Conservation (phyloP, 2,888 invertebrate genomes). For the Lepidonotus clava region DNA sequence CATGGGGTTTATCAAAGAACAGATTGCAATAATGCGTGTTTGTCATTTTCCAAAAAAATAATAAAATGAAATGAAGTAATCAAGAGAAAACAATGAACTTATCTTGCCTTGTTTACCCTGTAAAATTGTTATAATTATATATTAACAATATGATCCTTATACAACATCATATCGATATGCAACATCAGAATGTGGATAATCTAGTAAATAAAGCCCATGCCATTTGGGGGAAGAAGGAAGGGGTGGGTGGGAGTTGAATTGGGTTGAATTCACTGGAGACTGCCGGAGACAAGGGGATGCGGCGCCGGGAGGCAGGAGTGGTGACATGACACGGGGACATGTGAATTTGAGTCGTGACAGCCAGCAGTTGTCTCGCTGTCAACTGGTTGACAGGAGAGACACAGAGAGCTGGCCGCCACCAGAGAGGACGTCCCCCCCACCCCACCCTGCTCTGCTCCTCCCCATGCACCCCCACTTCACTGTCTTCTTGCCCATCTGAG, state of each 20-base stretch:
- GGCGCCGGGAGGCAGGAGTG: background rate
- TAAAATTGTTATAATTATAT: too few species aligned
- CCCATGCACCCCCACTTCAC: background rate
- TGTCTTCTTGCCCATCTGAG: constrained; percentile 1
- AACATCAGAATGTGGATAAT: too few species aligned
- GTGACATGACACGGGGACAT: constrained; percentile 38
- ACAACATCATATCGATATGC: too few species aligned
- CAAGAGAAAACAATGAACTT: too few species aligned
- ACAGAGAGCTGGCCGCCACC: constrained; percentile 10
- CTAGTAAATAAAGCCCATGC: too few species aligned
- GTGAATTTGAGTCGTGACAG: constrained; percentile 51
- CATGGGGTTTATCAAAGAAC: too few species aligned
- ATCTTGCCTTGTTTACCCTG: too few species aligned
- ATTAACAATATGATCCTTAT: too few species aligned
- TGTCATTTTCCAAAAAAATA: too few species aligned
- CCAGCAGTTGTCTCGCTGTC: constrained; percentile 49
- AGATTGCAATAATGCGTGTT: too few species aligned
- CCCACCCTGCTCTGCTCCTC: background rate
- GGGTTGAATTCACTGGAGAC: background rate
- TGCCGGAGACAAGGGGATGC: background rate
- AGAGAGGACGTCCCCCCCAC: background rate
- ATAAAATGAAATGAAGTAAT: too few species aligned
- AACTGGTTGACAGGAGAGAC: constrained; percentile 38
- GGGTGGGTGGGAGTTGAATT: background rate
- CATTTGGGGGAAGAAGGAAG: background rate